Percentiles rank a stretch among this genome's conserved stretches.
phyloP scores from a whole-genome alignment of 2,113 vertebrate genomes.

The Antidorcas marsupialis region DNA sequence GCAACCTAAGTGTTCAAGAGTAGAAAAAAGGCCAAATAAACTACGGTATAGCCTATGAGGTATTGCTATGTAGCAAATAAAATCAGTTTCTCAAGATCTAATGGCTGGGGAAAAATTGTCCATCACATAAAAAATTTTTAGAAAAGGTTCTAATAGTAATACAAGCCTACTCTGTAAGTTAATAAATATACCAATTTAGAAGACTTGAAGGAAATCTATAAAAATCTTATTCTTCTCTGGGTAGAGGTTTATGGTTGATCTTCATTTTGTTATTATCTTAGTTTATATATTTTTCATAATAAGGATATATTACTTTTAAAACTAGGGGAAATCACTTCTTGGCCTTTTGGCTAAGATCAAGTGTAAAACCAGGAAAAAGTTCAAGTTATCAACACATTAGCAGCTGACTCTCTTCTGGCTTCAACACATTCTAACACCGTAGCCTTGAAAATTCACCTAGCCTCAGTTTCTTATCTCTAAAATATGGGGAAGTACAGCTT shows the following conservation, averaged over 20 bases:
- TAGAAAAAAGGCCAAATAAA: neutral
- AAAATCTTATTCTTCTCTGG: conserved; percentile 43
- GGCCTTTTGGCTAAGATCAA: neutral
- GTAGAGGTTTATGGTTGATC: conserved; percentile 44
- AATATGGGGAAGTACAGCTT: neutral
- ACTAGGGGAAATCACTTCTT: neutral
- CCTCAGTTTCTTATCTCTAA: conserved; percentile 8
- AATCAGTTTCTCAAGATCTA: neutral
- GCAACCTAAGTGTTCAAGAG: neutral
- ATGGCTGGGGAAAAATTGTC: neutral
- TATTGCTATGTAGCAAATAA: neutral
- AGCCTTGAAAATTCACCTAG: neutral
- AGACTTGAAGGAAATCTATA: conserved; percentile 27
- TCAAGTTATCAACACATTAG: conserved; percentile 38
- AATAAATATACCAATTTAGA: conserved; percentile 37
- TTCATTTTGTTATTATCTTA: conserved; percentile 62
- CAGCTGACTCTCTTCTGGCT: neutral
- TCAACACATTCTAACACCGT: neutral
- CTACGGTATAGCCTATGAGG: neutral
- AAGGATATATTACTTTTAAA: conserved; percentile 30
- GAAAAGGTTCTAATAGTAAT: neutral
- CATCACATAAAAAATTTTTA: neutral
- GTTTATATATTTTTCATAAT: conserved; percentile 54
- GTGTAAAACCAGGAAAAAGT: neutral
- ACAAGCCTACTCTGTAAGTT: neutral